A percentile compares a stretch with the other conserved stretches of the same genome.
Evolutionary conservation across 2,797 vertebrate species (phyloP).

Genomic region (Hypotaenidia okinawae): DNA sequence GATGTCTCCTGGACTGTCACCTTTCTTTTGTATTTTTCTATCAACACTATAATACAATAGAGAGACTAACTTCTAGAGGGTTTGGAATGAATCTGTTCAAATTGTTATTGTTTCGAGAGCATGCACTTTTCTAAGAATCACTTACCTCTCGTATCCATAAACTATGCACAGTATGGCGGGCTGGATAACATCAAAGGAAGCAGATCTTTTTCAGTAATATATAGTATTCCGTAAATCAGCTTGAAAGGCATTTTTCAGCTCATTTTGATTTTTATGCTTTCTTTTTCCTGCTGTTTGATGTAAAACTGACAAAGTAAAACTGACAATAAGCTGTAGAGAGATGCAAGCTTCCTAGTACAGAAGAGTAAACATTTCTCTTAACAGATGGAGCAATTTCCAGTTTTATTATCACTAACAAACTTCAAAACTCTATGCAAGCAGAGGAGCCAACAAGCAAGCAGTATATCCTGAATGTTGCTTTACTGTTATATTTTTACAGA

Average conservation of each 20-base stretch:
- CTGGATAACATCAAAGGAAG: slow-evolving; percentile 51
- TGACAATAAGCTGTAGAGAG: slow-evolving; percentile 45
- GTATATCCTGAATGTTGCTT: background rate
- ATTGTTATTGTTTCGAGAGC: slow-evolving; percentile 19
- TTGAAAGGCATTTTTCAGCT: slow-evolving; percentile 60
- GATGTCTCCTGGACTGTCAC: background rate
- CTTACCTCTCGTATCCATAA: background rate
- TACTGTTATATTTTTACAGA: background rate
- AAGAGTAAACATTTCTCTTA: slow-evolving; percentile 58
- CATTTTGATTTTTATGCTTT: slow-evolving; percentile 65
- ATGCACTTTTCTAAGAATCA: slow-evolving; percentile 21
- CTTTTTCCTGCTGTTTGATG: slow-evolving; percentile 62
- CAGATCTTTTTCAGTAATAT: slow-evolving; percentile 14
- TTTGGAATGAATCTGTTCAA: slow-evolving; percentile 35
- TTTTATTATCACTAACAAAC: slow-evolving; percentile 57
- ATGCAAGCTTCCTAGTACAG: slow-evolving; percentile 14
- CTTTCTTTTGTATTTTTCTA: background rate
- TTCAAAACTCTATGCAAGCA: slow-evolving; percentile 16
- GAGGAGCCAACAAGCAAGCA: background rate
- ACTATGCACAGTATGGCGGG: background rate
- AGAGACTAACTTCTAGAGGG: background rate
- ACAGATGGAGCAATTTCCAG: slow-evolving; percentile 62
- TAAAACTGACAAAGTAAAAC: slow-evolving; percentile 64
- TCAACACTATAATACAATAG: background rate
- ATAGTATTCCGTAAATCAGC: slow-evolving; percentile 48